phyloP scores from a whole-genome alignment of 2,888 invertebrate species.

The Siphlonurus alternatus region DNA sequence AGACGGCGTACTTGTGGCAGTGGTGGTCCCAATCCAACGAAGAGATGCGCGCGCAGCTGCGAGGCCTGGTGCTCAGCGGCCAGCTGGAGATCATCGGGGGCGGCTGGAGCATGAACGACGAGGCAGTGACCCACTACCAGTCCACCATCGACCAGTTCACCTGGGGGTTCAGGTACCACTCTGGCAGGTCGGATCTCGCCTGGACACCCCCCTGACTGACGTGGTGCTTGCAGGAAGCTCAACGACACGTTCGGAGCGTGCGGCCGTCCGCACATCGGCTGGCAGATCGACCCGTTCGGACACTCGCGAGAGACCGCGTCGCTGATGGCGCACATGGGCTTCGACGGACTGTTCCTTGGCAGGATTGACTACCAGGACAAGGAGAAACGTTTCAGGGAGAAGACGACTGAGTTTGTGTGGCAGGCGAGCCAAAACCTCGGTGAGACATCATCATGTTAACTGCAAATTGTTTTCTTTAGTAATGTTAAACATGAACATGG shows the following conservation, averaged over 20 bases:
- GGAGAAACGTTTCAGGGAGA: slow-evolving; percentile 32
- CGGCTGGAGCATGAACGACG: slow-evolving; percentile 77
- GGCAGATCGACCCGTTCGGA: slow-evolving; percentile 79
- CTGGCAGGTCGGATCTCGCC: no score
- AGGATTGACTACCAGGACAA: slow-evolving; percentile 81
- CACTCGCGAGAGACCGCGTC: slow-evolving; percentile 77
- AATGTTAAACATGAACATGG: no score
- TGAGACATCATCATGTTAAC: slow-evolving; percentile 25
- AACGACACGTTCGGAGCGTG: slow-evolving; percentile 54
- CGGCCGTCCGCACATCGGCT: slow-evolving; percentile 53
- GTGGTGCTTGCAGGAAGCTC: slow-evolving; percentile 22
- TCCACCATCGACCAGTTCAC: slow-evolving; percentile 58
- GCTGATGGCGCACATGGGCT: slow-evolving; percentile 66
- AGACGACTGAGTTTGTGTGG: slow-evolving; percentile 75
- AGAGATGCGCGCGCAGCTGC: slow-evolving; percentile 33
- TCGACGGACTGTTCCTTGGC: slow-evolving; percentile 73
- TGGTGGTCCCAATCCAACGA: slow-evolving; percentile 59
- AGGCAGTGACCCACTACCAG: slow-evolving; percentile 51
- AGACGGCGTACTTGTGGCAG: slow-evolving; percentile 70
- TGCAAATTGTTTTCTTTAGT: no score
- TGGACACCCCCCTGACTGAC: no score
- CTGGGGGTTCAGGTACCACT: slow-evolving; percentile 49
- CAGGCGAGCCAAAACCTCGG: slow-evolving; percentile 51
- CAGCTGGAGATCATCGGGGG: slow-evolving; percentile 59
- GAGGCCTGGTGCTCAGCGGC: slow-evolving; percentile 38